Conservation (phyloP, 2,888 invertebrate species). For the Megaustenia siamemsis region DNA sequence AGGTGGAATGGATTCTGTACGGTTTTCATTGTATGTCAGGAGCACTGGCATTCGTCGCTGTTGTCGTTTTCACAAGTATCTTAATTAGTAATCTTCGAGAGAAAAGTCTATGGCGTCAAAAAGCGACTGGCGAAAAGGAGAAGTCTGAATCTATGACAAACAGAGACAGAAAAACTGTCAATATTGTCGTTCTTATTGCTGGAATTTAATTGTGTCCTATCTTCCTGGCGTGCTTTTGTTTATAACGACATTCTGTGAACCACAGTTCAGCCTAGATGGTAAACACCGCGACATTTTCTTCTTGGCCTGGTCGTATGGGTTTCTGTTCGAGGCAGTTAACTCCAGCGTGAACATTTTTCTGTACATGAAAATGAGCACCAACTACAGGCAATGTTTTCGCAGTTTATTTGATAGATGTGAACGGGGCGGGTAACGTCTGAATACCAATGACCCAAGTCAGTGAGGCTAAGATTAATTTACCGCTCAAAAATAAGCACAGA, state of each 20-base stretch:
- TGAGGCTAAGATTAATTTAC: too few species aligned
- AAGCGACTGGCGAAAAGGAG: not conserved
- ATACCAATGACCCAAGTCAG: too few species aligned
- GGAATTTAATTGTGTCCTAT: not conserved
- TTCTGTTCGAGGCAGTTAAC: too few species aligned
- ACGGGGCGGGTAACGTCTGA: too few species aligned
- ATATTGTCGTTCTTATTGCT: constrained; percentile 10
- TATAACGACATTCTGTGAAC: not conserved
- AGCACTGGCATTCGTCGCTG: not conserved
- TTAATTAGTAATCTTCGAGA: not conserved
- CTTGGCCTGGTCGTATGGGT: not conserved
- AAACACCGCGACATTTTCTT: not conserved
- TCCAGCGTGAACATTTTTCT: too few species aligned
- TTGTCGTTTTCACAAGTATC: not conserved
- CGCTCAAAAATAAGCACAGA: too few species aligned
- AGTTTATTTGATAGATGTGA: too few species aligned
- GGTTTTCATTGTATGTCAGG: not conserved
- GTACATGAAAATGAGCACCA: too few species aligned
- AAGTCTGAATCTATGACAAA: not conserved
- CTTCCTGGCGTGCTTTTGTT: not conserved
- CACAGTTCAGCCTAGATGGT: not conserved
- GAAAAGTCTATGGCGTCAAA: not conserved
- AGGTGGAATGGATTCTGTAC: not conserved
- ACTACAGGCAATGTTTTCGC: too few species aligned
- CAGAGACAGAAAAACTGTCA: not conserved